A percentile compares a stretch with the other conserved stretches of the same genome.
Conservation (phyloP, 2,888 invertebrate species). For the Cryptophagus acutangulus region DNA sequence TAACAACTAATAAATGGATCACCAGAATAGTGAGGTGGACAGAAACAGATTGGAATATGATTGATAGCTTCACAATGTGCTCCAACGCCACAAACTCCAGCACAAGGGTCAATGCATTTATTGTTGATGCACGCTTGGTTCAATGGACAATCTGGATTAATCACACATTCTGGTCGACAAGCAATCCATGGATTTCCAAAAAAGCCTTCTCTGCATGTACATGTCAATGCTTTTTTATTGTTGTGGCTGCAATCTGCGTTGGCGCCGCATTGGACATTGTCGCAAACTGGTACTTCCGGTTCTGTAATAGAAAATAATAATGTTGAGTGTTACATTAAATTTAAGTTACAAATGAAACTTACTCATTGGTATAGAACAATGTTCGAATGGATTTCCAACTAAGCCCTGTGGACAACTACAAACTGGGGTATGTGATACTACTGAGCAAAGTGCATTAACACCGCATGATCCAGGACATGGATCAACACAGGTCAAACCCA, state of each 20-base stretch:
- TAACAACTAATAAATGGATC: slow-evolving; percentile 73
- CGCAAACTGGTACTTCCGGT: slow-evolving; percentile 56
- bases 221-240: slow-evolving; percentile 58
- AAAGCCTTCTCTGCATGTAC: slow-evolving; percentile 69
- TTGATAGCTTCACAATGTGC: slow-evolving; percentile 69
- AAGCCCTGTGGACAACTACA: slow-evolving; percentile 65
- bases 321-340: not conserved
- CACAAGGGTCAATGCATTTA: slow-evolving; percentile 73
- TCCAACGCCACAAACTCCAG: slow-evolving; percentile 68
- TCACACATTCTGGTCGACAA: slow-evolving; percentile 75
- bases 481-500: slow-evolving; percentile 68
- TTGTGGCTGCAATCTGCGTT: slow-evolving; percentile 66
- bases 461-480: slow-evolving; percentile 79
- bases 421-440: slow-evolving; percentile 68
- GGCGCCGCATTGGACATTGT: slow-evolving; percentile 66
- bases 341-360: slow-evolving; percentile 37
- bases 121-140: slow-evolving; percentile 71
- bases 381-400: slow-evolving; percentile 73
- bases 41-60: slow-evolving; percentile 74
- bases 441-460: slow-evolving; percentile 64
- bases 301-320: slow-evolving; percentile 24
- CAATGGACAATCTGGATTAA: slow-evolving; percentile 71
- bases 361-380: slow-evolving; percentile 60
- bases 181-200: slow-evolving; percentile 75
- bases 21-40: slow-evolving; percentile 64